phyloP scores from a whole-genome alignment of 2,888 invertebrate genomes.

The Rhagonycha lutea region DNA sequence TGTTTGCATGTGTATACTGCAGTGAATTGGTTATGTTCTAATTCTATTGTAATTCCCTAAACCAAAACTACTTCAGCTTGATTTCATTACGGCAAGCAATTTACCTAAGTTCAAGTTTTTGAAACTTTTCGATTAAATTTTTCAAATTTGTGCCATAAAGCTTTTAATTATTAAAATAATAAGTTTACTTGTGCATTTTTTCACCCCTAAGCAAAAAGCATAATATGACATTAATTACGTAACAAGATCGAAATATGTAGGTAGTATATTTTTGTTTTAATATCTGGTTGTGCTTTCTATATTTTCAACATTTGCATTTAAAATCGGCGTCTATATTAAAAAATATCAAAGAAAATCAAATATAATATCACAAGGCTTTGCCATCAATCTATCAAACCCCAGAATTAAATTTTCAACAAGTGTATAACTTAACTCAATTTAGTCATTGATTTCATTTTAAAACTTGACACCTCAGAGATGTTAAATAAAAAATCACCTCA shows the following conservation, averaged over 20 bases:
- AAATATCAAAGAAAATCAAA: not conserved
- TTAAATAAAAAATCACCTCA: slow-evolving; percentile 47
- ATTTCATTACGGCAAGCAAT: not conserved
- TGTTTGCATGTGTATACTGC: slow-evolving; percentile 36
- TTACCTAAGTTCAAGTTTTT: not conserved
- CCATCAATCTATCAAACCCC: slow-evolving; percentile 26
- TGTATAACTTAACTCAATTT: slow-evolving; percentile 40
- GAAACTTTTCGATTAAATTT: not conserved
- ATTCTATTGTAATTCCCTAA: not conserved
- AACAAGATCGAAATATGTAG: too few relatives aligned
- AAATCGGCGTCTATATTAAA: not conserved
- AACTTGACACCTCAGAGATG: slow-evolving; percentile 44
- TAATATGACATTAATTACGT: too few relatives aligned
- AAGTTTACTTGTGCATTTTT: too few relatives aligned
- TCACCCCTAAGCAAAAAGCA: too few relatives aligned
- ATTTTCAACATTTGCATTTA: not conserved
- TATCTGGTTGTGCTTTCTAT: not conserved
- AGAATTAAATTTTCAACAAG: slow-evolving; percentile 39
- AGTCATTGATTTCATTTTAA: slow-evolving; percentile 44
- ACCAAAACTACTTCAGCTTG: not conserved
- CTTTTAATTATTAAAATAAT: too few relatives aligned
- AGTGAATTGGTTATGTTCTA: not conserved
- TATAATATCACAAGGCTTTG: slow-evolving; percentile 4
- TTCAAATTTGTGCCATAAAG: not conserved
- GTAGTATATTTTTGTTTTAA: too few relatives aligned